phyloP scores from a whole-genome alignment of 2,113 vertebrate genomes.

The Pseudopodoces humilis region DNA sequence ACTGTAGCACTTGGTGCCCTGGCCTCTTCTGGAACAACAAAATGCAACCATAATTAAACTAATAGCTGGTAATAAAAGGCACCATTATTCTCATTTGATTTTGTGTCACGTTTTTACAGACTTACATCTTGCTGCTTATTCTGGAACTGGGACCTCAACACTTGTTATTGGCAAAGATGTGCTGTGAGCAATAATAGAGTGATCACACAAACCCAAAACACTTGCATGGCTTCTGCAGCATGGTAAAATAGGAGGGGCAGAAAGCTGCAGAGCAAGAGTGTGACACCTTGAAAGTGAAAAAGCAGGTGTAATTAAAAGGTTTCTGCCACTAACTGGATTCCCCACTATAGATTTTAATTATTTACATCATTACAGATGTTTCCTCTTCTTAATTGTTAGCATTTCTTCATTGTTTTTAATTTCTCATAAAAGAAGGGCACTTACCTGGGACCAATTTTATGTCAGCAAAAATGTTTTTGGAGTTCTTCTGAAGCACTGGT shows the following conservation, averaged over 20 bases:
- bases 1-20: background rate
- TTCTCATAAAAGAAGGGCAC: background rate
- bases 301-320: background rate
- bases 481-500: background rate
- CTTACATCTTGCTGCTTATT: background rate
- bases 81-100: background rate
- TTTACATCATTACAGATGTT: background rate
- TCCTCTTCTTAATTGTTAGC: background rate
- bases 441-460: background rate
- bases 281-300: background rate
- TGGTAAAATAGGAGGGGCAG: background rate
- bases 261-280: background rate
- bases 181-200: background rate
- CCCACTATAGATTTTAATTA: background rate
- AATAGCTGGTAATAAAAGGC: background rate
- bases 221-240: background rate
- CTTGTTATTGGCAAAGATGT: background rate
- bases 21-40: background rate
- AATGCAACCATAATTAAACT: background rate
- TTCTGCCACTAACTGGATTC: background rate
- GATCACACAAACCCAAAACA: background rate
- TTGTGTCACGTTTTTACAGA: background rate
- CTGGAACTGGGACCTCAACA: background rate
- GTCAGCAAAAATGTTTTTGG: background rate
- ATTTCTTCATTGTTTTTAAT: background rate